These are phyloP conservation scores for Ormyrus pomaceus DNA, from an alignment of 2,888 invertebrate genomes.

Conservation along the genomic window DNA sequence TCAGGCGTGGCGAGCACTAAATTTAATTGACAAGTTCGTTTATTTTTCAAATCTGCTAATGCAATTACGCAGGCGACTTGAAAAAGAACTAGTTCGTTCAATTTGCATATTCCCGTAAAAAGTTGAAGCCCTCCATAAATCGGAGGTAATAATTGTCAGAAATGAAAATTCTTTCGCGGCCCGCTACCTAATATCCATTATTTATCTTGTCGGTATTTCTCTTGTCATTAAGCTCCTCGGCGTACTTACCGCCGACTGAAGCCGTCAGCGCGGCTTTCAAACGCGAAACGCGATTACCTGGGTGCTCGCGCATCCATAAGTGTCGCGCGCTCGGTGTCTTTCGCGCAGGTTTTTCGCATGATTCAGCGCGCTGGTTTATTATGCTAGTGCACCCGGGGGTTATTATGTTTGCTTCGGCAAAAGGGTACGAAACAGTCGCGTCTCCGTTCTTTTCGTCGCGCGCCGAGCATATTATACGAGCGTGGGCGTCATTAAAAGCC, in stretches of 20 bases:
- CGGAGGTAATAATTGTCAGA: too few species aligned
- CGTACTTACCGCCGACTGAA: background rate
- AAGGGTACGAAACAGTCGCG: conserved; percentile 59
- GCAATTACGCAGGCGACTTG: too few species aligned
- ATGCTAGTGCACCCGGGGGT: conserved; percentile 42
- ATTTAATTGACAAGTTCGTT: too few species aligned
- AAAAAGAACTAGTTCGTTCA: too few species aligned
- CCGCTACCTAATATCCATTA: too few species aligned
- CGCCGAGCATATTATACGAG: conserved; percentile 64
- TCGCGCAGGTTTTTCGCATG: conserved; percentile 51
- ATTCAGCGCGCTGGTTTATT: conserved; percentile 56
- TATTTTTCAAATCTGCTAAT: too few species aligned
- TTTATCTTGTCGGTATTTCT: too few species aligned
- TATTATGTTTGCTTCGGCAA: conserved; percentile 56
- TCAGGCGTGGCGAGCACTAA: too few species aligned
- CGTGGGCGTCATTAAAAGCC: conserved; percentile 68
- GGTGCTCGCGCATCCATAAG: background rate
- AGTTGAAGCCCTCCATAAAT: too few species aligned
- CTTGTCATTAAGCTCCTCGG: too few species aligned
- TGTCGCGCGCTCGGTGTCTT: conserved; percentile 11
- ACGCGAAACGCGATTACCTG: conserved; percentile 35
- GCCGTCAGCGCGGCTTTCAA: conserved; percentile 5
- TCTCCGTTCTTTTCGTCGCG: conserved; percentile 12
- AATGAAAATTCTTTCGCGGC: too few species aligned
- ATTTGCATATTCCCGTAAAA: too few species aligned